Evolutionary conservation across 2,888 invertebrate species (phyloP).

Genomic region (Platycheirus rosarum): DNA sequence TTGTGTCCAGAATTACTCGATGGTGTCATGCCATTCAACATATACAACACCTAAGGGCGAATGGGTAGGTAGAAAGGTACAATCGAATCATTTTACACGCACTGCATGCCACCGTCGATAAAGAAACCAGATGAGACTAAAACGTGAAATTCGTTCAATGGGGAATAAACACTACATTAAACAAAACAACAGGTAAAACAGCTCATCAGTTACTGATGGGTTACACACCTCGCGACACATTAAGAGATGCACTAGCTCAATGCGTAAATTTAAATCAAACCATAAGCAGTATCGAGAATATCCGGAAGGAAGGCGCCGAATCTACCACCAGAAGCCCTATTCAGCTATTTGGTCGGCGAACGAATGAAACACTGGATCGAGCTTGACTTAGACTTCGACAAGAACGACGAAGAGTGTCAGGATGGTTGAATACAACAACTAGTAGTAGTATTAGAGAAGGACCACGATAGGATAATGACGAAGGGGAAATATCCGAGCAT

Average conservation of each 20-base stretch:
- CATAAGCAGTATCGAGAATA: not conserved
- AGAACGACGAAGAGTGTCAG: too few species aligned
- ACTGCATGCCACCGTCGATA: constrained; percentile 7
- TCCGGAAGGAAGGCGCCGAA: not conserved
- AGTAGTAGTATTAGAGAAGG: too few species aligned
- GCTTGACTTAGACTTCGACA: too few species aligned
- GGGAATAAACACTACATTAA: constrained; percentile 13
- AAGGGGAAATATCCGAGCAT: too few species aligned
- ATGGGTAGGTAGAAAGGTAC: constrained; percentile 5
- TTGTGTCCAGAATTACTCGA: too few species aligned
- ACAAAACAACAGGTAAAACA: constrained; percentile 25
- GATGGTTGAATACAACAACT: too few species aligned
- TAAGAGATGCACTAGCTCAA: not conserved
- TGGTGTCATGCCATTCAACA: not conserved
- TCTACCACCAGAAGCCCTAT: not conserved
- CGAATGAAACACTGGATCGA: constrained; percentile 7
- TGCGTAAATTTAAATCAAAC: constrained; percentile 8
- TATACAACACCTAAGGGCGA: constrained; percentile 5
- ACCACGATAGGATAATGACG: too few species aligned
- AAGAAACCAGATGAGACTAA: constrained; percentile 14
- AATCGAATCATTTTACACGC: constrained; percentile 11
- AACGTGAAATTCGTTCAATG: constrained; percentile 20
- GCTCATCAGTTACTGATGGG: constrained; percentile 35
- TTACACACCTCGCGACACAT: constrained; percentile 9
- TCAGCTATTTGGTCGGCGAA: constrained; percentile 13